Conservation (phyloP, 2,113 vertebrate species). For the Glaucidium brasilianum region DNA sequence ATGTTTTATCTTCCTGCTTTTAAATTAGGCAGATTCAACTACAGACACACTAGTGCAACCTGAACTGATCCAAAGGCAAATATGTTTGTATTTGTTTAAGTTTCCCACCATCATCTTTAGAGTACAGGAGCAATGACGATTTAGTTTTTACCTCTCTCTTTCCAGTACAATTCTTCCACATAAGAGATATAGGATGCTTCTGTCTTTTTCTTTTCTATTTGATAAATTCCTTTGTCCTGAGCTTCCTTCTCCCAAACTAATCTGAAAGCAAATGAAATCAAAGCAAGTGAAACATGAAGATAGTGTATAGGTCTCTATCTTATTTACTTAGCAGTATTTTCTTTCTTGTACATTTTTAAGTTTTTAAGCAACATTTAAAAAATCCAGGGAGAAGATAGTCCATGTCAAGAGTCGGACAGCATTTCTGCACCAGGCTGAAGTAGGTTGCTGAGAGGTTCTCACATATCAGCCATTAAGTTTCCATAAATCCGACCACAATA, state of each 20-base stretch:
- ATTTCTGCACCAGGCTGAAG: not conserved
- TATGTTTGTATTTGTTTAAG: not conserved
- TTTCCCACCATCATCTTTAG: not conserved
- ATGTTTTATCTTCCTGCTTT: not conserved
- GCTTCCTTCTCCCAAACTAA: not conserved
- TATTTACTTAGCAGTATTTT: not conserved
- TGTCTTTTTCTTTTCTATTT: not conserved
- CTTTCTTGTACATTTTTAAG: not conserved
- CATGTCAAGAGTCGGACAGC: not conserved
- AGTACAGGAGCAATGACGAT: not conserved
- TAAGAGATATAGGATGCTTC: not conserved
- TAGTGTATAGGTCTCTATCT: not conserved
- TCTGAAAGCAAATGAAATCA: not conserved
- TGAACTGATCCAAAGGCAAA: not conserved
- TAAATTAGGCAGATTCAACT: not conserved
- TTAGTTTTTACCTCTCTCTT: not conserved
- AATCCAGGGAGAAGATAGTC: not conserved
- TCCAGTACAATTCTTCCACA: not conserved
- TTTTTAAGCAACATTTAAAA: not conserved
- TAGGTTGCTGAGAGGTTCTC: not conserved
- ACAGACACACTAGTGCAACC: not conserved
- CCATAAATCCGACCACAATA: not conserved
- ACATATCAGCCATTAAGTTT: not conserved
- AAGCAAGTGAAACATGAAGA: not conserved
- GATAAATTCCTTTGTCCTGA: not conserved